These are phyloP conservation scores for Oscheius sp. DNA, from an alignment of 2,888 invertebrate genomes.

Conservation along the genomic window DNA sequence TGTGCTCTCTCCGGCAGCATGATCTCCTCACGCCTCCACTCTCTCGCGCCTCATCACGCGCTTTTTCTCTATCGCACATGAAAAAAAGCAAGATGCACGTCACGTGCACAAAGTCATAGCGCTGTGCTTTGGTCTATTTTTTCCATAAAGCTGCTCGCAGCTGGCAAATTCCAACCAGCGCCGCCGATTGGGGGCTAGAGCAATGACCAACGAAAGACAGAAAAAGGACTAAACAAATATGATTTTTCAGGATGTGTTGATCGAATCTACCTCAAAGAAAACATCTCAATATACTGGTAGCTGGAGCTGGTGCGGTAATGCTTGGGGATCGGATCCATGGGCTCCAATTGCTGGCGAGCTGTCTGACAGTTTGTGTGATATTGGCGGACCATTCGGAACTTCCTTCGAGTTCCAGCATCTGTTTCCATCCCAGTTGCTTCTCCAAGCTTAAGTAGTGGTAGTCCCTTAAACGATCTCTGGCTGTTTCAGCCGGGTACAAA, in stretches of 20 bases:
- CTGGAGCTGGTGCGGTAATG: slow-evolving; percentile 26
- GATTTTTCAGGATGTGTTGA: slow-evolving; percentile 19
- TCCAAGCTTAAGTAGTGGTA: slow-evolving; percentile 48
- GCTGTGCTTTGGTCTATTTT: slow-evolving; percentile 20
- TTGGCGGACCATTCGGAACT: slow-evolving; percentile 39
- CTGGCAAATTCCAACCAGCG: neutral
- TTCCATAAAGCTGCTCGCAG: neutral
- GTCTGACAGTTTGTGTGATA: slow-evolving; percentile 13
- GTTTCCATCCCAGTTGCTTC: slow-evolving; percentile 50
- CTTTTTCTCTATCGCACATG: slow-evolving; percentile 25
- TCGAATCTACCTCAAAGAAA: slow-evolving; percentile 21
- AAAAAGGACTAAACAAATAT: neutral
- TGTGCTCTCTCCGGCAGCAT: slow-evolving; percentile 8
- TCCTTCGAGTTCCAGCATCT: slow-evolving; percentile 54
- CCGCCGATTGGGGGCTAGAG: neutral
- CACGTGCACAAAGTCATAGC: slow-evolving; percentile 24
- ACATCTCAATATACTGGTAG: slow-evolving; percentile 7
- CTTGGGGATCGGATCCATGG: slow-evolving; percentile 28
- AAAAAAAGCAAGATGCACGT: slow-evolving; percentile 25
- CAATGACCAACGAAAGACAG: neutral
- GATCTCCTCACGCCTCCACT: neutral
- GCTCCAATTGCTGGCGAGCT: slow-evolving; percentile 47
- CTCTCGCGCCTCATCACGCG: slow-evolving; percentile 34
- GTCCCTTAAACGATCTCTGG: slow-evolving; percentile 33
- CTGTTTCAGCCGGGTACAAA: slow-evolving; percentile 27